A percentile compares a stretch with the other conserved stretches of the same genome.
Conservation (phyloP, 2,113 vertebrate species). For the Cebidichthys violaceus region DNA sequence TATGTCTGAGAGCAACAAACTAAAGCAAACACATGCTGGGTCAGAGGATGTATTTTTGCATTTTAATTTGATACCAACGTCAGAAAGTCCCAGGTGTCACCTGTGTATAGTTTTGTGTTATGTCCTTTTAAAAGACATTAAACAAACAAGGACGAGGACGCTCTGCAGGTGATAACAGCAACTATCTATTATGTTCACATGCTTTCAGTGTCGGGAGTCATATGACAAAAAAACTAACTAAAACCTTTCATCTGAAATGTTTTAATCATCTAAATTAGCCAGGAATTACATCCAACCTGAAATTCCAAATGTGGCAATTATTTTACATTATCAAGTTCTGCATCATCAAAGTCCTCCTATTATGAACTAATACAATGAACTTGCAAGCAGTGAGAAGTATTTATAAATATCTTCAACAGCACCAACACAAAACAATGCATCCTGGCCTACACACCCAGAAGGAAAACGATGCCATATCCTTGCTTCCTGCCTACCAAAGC, state of each 20-base stretch:
- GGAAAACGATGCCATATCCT: constrained; percentile 36
- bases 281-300: not conserved
- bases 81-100: constrained; percentile 38
- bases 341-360: not conserved
- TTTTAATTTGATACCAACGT: constrained; percentile 63
- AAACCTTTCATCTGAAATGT: constrained; percentile 4
- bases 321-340: constrained; percentile 3
- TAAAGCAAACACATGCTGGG: constrained; percentile 52
- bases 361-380: not conserved
- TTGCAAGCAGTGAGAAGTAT: not conserved
- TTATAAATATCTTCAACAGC: constrained; percentile 16
- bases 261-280: not conserved
- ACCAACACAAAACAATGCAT: constrained; percentile 25
- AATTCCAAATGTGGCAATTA: not conserved
- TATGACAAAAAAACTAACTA: not conserved
- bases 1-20: constrained; percentile 9
- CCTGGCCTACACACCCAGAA: constrained; percentile 12
- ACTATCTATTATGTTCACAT: not conserved
- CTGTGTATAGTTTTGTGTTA: constrained; percentile 25
- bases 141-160: constrained; percentile 33
- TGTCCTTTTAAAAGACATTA: constrained; percentile 41
- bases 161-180: constrained; percentile 4
- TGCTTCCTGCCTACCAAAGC: constrained; percentile 36
- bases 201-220: not conserved
- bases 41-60: constrained; percentile 49